A percentile compares a stretch with the other conserved stretches of the same genome.
These are phyloP conservation scores for Platygyra sinensis DNA, from an alignment of 64 coral and sea anemone genomes.

Conservation along the genomic window DNA sequence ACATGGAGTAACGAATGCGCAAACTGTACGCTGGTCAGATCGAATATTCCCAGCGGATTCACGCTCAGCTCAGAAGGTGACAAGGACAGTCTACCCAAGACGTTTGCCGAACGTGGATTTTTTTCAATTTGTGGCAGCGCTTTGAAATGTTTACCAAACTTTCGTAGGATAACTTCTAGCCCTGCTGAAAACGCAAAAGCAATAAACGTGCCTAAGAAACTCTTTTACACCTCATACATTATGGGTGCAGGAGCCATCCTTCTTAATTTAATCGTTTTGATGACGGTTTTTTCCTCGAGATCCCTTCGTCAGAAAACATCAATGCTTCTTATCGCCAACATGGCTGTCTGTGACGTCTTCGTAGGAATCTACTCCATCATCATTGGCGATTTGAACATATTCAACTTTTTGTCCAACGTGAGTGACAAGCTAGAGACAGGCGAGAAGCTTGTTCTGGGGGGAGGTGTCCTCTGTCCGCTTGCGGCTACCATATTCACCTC, in stretches of 20 bases:
- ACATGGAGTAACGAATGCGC: slow-evolving; percentile 39
- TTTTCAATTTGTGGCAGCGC: not conserved
- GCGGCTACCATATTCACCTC: slow-evolving; percentile 40
- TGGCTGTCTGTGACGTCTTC: slow-evolving; percentile 49
- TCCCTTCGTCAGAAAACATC: slow-evolving; percentile 48
- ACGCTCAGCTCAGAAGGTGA: not conserved
- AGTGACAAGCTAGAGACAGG: not conserved
- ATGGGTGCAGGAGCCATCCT: slow-evolving; percentile 39
- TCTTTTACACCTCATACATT: slow-evolving; percentile 44
- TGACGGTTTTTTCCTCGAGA: slow-evolving; percentile 20
- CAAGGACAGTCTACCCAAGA: not conserved
- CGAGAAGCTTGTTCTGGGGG: not conserved
- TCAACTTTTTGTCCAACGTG: not conserved
- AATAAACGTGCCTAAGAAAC: slow-evolving; percentile 11
- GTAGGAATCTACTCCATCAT: slow-evolving; percentile 47
- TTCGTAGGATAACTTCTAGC: no score
- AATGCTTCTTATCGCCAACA: slow-evolving; percentile 54
- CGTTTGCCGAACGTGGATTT: slow-evolving; percentile 19
- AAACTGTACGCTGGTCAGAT: slow-evolving; percentile 25
- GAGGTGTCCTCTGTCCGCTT: slow-evolving; percentile 5
- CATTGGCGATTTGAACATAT: slow-evolving; percentile 56
- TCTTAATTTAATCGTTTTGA: slow-evolving; percentile 32
- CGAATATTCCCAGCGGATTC: not conserved
- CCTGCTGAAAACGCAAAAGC: not conserved
- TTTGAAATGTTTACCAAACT: not conserved